A percentile compares a stretch with the other conserved stretches of the same genome.
Evolutionary conservation across 1,140 invertebrate genomes (phyloP).

Genomic region (Alviniconcha marisindica): DNA sequence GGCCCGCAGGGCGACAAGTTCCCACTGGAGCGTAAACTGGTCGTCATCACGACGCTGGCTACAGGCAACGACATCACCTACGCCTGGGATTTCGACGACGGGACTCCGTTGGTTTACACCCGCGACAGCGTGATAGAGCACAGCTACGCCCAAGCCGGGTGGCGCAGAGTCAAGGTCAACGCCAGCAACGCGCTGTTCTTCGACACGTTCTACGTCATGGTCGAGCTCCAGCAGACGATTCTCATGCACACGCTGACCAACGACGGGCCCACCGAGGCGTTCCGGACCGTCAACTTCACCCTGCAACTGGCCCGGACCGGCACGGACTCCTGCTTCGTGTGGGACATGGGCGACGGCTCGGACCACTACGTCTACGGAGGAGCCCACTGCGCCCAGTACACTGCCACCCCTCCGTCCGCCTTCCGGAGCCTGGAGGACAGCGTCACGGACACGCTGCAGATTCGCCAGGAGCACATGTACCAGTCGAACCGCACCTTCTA

Average conservation of each 20-base stretch:
- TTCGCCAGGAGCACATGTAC: constrained; percentile 51
- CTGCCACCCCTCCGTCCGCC: neutral
- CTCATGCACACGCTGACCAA: constrained; percentile 52
- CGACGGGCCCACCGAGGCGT: constrained; percentile 55
- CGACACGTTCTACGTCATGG: constrained; percentile 18
- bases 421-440: neutral
- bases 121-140: constrained; percentile 29
- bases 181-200: constrained; percentile 55
- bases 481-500: constrained; percentile 51
- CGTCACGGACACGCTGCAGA: neutral
- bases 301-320: constrained; percentile 48
- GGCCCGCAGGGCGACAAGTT: constrained; percentile 44
- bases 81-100: constrained; percentile 52
- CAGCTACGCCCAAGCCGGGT: constrained; percentile 39
- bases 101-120: constrained; percentile 4
- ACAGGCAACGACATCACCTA: constrained; percentile 57
- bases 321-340: constrained; percentile 56
- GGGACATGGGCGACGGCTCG: constrained; percentile 57
- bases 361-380: constrained; percentile 49
- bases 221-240: constrained; percentile 53
- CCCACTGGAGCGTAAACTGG: constrained; percentile 52
- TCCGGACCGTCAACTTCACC: constrained; percentile 47
- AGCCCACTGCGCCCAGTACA: constrained; percentile 39
- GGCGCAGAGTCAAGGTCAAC: constrained; percentile 47
- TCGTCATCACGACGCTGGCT: constrained; percentile 42